Conservation (phyloP, 2,888 invertebrate species). For the Caradrina kadenii region DNA sequence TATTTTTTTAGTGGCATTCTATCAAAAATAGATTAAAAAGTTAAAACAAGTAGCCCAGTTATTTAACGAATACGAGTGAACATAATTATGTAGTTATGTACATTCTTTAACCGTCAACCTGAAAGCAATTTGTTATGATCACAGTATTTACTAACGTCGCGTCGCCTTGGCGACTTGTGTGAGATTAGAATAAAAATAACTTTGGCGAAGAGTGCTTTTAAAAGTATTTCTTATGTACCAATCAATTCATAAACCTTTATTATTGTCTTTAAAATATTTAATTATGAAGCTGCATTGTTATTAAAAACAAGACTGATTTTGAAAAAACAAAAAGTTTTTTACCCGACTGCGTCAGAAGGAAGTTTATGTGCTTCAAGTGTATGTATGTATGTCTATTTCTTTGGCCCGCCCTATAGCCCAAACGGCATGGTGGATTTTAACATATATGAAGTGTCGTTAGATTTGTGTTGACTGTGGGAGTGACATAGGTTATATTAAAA, state of each 20-base stretch:
- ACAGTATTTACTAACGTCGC: slow-evolving; percentile 13
- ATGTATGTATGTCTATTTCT: no score
- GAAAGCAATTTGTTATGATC: not conserved
- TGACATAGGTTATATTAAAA: no score
- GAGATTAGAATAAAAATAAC: slow-evolving; percentile 18
- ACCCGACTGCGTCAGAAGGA: no score
- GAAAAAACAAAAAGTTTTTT: not conserved
- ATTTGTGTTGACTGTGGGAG: no score
- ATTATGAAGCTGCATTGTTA: slow-evolving; percentile 84
- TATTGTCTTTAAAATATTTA: slow-evolving; percentile 28
- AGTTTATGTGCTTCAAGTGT: no score
- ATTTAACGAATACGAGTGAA: not conserved
- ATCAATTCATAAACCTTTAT: slow-evolving; percentile 48
- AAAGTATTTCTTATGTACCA: slow-evolving; percentile 27
- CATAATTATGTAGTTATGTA: not conserved
- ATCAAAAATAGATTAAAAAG: not conserved
- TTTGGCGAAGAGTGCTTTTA: not conserved
- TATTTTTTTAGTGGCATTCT: not conserved
- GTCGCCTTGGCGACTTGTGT: slow-evolving; percentile 12
- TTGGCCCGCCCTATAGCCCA: no score
- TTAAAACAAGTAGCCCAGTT: not conserved
- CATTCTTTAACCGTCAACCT: not conserved
- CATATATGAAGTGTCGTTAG: no score
- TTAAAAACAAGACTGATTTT: slow-evolving; percentile 19
- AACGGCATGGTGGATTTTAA: no score